Evolutionary conservation across 2,113 vertebrate species (phyloP), one percentile per base, ranked within the genome.

Genomic region (Syngnathus scovelli): DNA sequence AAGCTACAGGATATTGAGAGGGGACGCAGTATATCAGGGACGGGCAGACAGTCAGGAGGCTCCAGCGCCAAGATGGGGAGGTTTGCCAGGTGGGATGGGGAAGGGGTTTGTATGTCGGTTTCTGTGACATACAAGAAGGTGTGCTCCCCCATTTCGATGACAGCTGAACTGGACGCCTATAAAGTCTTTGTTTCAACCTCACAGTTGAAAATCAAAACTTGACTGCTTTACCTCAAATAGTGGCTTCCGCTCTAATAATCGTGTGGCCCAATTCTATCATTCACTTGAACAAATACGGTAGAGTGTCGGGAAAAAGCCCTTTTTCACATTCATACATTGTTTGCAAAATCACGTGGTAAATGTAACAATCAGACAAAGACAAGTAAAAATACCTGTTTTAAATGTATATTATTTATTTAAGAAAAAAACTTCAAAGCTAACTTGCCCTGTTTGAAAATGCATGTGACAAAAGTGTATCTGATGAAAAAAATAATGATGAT

Each of bases 1-100:
- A 69, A 78, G 75, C 69, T 77, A 68, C 55, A 41, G 74, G 80
- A 79, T 83, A 85, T 79, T 77, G 85, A 85, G 83, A 78, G 61
- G 81, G 70, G 82, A 72, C 78, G 64, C 80, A 74, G 75, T 44
- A 66, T 71, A 69, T 66, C 60, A 60, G 74, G 74, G 67, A 70
- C 72, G 84, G 80, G 74, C 72, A 83, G 76, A 73, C 75, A 78
- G 68, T 39, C 74, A 71, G 72, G 68, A 75, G 70, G 61, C 15
- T 44, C 69, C 58, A 68, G 71, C 73, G 67, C 67, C 72, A 71
- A 68, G 58, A 75, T 71, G 61, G 69, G 67, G 72, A 77, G 67
- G 74, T 82, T 74, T 84, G 73, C 73, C 75, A 70, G 54, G 67
- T 70, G 62, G 67, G 73, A 63, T 71, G 76, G 80, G 78, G 79